These are phyloP conservation scores for Protaetia brevitarsis DNA, from an alignment of 1,140 invertebrate genomes.

Conservation along the genomic window DNA sequence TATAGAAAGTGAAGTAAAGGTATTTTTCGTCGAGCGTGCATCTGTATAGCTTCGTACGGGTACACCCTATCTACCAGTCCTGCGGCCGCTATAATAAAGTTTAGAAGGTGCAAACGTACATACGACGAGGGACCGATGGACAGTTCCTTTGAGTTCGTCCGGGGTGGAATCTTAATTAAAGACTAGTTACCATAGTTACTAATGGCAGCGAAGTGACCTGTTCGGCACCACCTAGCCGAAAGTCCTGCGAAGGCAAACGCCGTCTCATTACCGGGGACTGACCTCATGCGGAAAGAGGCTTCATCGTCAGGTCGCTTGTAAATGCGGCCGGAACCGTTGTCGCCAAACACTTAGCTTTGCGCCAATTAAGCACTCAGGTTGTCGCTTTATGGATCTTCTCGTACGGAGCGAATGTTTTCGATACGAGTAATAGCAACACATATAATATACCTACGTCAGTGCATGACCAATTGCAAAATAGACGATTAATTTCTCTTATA, in stretches of 20 bases:
- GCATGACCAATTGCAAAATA: too few species aligned
- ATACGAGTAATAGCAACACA: too few species aligned
- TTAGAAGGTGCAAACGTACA: conserved; percentile 9
- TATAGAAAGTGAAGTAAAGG: too few species aligned
- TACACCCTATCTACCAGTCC: too few species aligned
- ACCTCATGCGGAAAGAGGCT: not conserved
- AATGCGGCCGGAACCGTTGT: not conserved
- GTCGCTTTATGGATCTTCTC: too few species aligned
- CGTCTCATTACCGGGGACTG: conserved; percentile 10
- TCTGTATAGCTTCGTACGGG: too few species aligned
- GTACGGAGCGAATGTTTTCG: too few species aligned
- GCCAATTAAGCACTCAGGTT: too few species aligned
- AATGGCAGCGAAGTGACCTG: conserved; percentile 6
- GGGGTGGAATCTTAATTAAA: conserved; percentile 8
- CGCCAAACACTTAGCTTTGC: not conserved
- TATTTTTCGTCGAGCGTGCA: too few species aligned
- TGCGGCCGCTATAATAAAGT: conserved; percentile 2
- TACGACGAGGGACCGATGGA: not conserved
- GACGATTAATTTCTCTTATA: too few species aligned
- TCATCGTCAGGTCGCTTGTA: not conserved
- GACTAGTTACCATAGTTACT: conserved; percentile 12
- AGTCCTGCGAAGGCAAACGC: not conserved
- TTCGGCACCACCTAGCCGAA: conserved; percentile 11
- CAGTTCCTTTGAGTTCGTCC: conserved; percentile 3
- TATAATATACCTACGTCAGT: too few species aligned